phyloP scores from a whole-genome alignment of 2,113 vertebrate species.

The Leucopternis melanops region DNA sequence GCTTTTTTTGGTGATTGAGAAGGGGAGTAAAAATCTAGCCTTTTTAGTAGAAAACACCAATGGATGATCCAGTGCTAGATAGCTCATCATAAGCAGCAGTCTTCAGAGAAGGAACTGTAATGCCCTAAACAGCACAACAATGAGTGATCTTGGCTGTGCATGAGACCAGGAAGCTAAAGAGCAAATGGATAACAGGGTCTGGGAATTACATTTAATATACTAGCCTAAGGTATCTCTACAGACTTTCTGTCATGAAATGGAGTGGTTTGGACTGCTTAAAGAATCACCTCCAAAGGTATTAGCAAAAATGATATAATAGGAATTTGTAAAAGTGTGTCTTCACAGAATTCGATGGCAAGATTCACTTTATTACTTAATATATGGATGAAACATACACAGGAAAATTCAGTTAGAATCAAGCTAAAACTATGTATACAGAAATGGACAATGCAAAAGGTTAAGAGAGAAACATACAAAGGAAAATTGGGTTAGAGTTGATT shows the following conservation, averaged over 20 bases:
- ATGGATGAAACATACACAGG: too few species aligned
- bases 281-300: too few species aligned
- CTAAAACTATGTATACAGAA: too few species aligned
- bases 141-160: neutral
- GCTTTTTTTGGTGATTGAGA: neutral
- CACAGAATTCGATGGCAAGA: too few species aligned
- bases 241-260: neutral
- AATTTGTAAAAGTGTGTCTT: too few species aligned
- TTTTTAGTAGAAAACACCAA: neutral
- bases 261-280: too few species aligned
- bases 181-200: constrained; percentile 28
- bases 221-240: neutral
- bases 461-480: too few species aligned
- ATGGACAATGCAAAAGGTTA: too few species aligned
- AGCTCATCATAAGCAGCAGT: neutral
- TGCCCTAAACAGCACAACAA: neutral
- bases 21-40: neutral
- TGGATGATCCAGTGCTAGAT: neutral
- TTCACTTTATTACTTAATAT: too few species aligned
- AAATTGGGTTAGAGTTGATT: too few species aligned
- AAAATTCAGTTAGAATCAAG: too few species aligned
- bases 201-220: constrained; percentile 17
- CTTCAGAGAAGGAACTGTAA: neutral
- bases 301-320: too few species aligned
- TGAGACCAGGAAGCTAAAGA: neutral